phyloP scores from a whole-genome alignment of 1,140 invertebrate species.

The Centruroides vittatus region DNA sequence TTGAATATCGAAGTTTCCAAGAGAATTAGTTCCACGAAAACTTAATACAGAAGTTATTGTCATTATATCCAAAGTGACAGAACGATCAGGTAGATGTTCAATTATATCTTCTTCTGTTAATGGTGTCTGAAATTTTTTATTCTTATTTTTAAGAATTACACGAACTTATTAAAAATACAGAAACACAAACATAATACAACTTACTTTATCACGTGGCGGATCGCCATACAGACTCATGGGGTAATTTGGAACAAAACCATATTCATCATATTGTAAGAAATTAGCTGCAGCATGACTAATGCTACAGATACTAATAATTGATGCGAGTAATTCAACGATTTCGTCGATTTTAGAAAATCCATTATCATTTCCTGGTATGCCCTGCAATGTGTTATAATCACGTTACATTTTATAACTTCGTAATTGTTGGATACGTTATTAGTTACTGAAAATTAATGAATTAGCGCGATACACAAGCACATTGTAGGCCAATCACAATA shows the following conservation, averaged over 20 bases:
- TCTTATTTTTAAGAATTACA: not conserved
- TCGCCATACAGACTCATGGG: slow-evolving; percentile 28
- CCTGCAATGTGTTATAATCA: slow-evolving; percentile 3
- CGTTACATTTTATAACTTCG: too few relatives aligned
- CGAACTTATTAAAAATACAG: not conserved
- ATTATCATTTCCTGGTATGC: slow-evolving; percentile 22
- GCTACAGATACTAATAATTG: slow-evolving; percentile 33
- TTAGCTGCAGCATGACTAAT: slow-evolving; percentile 34
- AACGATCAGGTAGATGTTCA: slow-evolving; percentile 27
- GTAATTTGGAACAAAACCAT: slow-evolving; percentile 37
- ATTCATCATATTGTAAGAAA: slow-evolving; percentile 31
- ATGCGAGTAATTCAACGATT: slow-evolving; percentile 27
- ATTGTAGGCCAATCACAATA: too few relatives aligned
- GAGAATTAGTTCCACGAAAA: slow-evolving; percentile 29
- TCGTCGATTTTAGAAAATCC: slow-evolving; percentile 29
- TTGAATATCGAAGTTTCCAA: slow-evolving; percentile 36
- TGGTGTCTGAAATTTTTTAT: slow-evolving; percentile 15
- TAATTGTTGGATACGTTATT: too few relatives aligned
- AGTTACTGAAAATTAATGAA: too few relatives aligned
- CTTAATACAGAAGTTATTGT: slow-evolving; percentile 35
- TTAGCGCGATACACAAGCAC: too few relatives aligned
- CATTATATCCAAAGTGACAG: slow-evolving; percentile 32
- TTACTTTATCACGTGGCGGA: slow-evolving; percentile 31
- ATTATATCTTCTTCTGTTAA: slow-evolving; percentile 29
- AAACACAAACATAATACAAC: too few relatives aligned